phyloP scores from a whole-genome alignment of 2,888 invertebrate genomes.

The Panzeria rudis region DNA sequence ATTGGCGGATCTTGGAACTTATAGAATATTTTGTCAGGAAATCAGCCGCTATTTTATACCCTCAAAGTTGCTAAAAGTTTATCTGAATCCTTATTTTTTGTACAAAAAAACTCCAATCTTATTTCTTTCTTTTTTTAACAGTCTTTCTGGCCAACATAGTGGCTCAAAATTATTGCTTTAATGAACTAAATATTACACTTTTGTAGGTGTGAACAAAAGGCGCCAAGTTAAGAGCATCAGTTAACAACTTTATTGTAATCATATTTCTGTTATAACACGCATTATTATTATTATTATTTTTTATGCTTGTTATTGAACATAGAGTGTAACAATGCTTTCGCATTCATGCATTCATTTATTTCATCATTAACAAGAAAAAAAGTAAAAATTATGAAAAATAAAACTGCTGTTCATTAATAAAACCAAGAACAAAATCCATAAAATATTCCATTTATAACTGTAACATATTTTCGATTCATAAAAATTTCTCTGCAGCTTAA shows the following conservation, averaged over 20 bases:
- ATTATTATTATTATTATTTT: conserved; percentile 31
- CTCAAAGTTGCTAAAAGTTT: no score
- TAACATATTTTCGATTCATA: conserved; percentile 58
- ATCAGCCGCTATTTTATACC: no score
- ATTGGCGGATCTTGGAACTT: no score
- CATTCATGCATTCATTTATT: conserved; percentile 23
- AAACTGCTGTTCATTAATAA: conserved; percentile 40
- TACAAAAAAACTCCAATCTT: no score
- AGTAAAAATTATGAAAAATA: conserved; percentile 5
- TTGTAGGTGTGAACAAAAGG: conserved; percentile 42
- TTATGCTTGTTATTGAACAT: conserved; percentile 44
- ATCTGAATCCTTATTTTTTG: no score
- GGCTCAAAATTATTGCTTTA: no score
- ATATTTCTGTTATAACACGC: conserved; percentile 29
- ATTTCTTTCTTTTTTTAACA: no score
- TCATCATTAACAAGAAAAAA: conserved; percentile 13
- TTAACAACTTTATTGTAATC: conserved; percentile 48
- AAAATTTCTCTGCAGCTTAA: conserved; percentile 42
- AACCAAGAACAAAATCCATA: conserved; percentile 17
- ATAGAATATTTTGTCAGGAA: no score
- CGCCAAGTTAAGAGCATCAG: conserved; percentile 53
- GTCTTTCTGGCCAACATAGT: no score
- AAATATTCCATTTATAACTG: conserved; percentile 59
- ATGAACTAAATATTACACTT: no score
- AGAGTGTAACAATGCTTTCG: neutral